phyloP scores from a whole-genome alignment of 1,140 invertebrate species.

The Idris sp. region DNA sequence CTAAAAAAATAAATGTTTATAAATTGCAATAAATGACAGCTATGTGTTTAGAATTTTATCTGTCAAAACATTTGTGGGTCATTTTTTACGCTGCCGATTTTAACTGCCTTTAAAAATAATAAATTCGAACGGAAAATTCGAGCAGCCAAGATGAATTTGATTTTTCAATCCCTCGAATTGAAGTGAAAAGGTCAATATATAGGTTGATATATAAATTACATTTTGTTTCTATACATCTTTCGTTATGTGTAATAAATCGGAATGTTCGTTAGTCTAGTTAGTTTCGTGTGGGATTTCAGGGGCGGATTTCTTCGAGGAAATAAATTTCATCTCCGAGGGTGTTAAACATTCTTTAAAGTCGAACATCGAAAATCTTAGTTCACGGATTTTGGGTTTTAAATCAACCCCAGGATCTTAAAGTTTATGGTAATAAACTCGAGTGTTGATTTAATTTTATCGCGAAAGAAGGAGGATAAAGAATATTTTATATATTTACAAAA shows the following conservation, averaged over 20 bases:
- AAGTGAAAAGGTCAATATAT: conserved; percentile 18
- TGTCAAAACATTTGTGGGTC: background rate
- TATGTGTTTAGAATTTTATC: conserved; percentile 4
- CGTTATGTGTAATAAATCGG: conserved; percentile 44
- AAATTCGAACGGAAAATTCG: conserved; percentile 24
- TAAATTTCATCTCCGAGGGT: conserved; percentile 35
- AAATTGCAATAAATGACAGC: conserved; percentile 1
- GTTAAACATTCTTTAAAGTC: conserved; percentile 43
- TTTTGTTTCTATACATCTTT: conserved; percentile 39
- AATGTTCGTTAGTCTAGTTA: conserved; percentile 50
- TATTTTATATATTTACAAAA: too few species aligned
- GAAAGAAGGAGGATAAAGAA: background rate
- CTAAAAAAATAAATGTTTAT: background rate
- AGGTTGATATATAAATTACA: conserved; percentile 52
- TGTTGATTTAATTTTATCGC: conserved; percentile 30
- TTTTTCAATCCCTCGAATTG: conserved; percentile 42
- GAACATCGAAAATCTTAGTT: conserved; percentile 32
- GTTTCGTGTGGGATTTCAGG: conserved; percentile 43
- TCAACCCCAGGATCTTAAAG: conserved; percentile 6
- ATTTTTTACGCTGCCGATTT: conserved; percentile 7
- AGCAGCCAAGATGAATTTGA: conserved; percentile 31
- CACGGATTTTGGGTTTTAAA: conserved; percentile 26
- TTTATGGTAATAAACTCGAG: conserved; percentile 23
- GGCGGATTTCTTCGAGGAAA: conserved; percentile 49
- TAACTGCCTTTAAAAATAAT: background rate